Percentiles rank a stretch among this genome's conserved stretches.
Evolutionary conservation across 30 jellyfish, hydroid and myxozoan species (phyloP).

Genomic region (Turritopsis rubra): DNA sequence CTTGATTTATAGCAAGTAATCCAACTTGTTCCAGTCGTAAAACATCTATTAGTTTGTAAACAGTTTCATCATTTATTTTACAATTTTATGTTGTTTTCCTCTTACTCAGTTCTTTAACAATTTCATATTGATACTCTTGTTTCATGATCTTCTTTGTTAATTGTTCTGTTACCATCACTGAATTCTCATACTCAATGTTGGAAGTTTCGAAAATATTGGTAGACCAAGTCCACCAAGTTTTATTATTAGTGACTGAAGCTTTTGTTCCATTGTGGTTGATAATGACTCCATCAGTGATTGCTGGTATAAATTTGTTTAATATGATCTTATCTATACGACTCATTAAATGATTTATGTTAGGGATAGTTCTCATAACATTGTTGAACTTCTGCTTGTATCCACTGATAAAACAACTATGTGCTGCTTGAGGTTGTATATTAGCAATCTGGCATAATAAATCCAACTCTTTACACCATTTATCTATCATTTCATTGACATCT

Average conservation of each 20-base stretch:
- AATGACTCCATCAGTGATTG: neutral
- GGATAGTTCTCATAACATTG: neutral
- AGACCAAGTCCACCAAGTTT: neutral
- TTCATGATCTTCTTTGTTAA: no score
- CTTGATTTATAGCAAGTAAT: neutral
- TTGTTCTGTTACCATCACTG: no score
- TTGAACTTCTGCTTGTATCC: neutral
- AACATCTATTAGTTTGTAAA: neutral
- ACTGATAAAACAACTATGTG: neutral
- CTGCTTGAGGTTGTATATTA: neutral
- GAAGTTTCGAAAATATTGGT: neutral
- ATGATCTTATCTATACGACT: neutral
- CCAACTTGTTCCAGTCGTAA: neutral
- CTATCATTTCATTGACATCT: no score
- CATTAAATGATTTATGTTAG: neutral
- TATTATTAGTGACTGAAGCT: neutral
- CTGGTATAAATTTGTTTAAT: neutral
- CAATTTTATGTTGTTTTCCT: neutral
- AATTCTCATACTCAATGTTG: no score
- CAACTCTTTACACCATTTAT: slow-evolving; percentile 8
- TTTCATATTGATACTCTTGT: no score
- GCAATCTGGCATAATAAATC: neutral
- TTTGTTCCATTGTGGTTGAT: neutral
- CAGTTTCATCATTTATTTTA: neutral
- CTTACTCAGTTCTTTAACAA: neutral